Evolutionary conservation across 2,113 vertebrate genomes (phyloP).

Genomic region (Urocolius indicus): DNA sequence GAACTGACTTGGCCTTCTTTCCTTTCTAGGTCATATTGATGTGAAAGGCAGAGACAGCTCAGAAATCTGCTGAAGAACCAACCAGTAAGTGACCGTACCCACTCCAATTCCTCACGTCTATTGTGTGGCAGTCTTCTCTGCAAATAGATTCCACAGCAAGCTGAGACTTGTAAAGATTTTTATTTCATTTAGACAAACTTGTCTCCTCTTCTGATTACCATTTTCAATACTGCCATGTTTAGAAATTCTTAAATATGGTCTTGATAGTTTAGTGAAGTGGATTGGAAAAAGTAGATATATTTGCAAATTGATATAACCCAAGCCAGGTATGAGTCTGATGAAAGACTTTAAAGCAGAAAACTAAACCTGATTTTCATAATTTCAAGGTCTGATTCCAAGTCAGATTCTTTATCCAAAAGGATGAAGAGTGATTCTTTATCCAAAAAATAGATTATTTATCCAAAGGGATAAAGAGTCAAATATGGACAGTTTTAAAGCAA

Average conservation of each 20-base stretch:
- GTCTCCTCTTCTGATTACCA: neutral
- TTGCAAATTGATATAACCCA: neutral
- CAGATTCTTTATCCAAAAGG: neutral
- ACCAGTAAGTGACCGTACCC: constrained; percentile 70
- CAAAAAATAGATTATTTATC: neutral
- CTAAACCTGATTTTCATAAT: neutral
- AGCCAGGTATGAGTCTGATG: neutral
- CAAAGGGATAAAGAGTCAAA: neutral
- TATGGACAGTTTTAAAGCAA: neutral
- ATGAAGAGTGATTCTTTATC: neutral
- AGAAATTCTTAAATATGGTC: neutral
- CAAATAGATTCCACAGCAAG: constrained; percentile 62
- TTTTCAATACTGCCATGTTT: neutral
- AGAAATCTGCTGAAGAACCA: constrained; percentile 77
- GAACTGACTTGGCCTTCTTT: constrained; percentile 47
- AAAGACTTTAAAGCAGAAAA: neutral
- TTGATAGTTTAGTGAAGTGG: neutral
- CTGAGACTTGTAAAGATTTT: constrained; percentile 20
- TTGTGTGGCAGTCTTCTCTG: constrained; percentile 62
- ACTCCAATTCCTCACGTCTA: constrained; percentile 69
- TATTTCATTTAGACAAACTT: neutral
- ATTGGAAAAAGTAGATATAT: neutral
- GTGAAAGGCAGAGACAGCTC: constrained; percentile 81
- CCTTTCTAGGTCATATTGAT: constrained; percentile 87
- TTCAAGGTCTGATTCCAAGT: neutral